These are phyloP conservation scores for Eretmocerus hayati DNA, from an alignment of 2,888 invertebrate genomes.

Conservation along the genomic window DNA sequence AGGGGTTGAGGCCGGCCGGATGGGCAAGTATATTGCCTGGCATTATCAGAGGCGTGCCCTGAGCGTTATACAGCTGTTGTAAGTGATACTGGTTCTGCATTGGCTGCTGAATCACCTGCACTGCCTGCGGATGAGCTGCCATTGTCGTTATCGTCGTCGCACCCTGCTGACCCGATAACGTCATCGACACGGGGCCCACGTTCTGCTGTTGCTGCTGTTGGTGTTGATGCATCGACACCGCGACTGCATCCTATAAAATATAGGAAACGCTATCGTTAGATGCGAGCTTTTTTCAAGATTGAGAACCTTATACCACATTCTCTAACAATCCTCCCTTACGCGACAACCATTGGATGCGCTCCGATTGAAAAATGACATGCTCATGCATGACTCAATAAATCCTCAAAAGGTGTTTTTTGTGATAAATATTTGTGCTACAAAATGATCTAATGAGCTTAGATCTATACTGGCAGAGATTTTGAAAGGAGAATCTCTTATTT, in stretches of 20 bases:
- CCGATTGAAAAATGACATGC: too few relatives aligned
- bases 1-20: conserved; percentile 67
- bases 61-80: conserved; percentile 74
- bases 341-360: too few relatives aligned
- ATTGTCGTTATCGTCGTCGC: conserved; percentile 66
- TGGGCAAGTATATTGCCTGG: conserved; percentile 72
- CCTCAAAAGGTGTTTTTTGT: too few relatives aligned
- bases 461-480: too few relatives aligned
- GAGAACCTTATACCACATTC: too few relatives aligned
- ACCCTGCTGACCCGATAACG: conserved; percentile 42
- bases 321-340: too few relatives aligned
- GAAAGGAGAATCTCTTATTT: too few relatives aligned
- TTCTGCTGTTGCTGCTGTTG: conserved; percentile 49
- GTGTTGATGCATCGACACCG: conserved; percentile 51
- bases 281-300: too few relatives aligned
- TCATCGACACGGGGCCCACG: conserved; percentile 47
- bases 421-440: too few relatives aligned
- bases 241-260: conserved; percentile 37
- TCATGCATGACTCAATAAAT: too few relatives aligned
- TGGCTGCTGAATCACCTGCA: conserved; percentile 80
- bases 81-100: conserved; percentile 66
- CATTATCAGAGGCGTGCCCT: conserved; percentile 69
- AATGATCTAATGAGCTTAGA: too few relatives aligned
- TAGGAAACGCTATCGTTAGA: neutral
- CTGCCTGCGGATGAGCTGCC: conserved; percentile 66